Evolutionary conservation across 2,888 invertebrate species (phyloP).

Genomic region (Tachystola acroxantha): DNA sequence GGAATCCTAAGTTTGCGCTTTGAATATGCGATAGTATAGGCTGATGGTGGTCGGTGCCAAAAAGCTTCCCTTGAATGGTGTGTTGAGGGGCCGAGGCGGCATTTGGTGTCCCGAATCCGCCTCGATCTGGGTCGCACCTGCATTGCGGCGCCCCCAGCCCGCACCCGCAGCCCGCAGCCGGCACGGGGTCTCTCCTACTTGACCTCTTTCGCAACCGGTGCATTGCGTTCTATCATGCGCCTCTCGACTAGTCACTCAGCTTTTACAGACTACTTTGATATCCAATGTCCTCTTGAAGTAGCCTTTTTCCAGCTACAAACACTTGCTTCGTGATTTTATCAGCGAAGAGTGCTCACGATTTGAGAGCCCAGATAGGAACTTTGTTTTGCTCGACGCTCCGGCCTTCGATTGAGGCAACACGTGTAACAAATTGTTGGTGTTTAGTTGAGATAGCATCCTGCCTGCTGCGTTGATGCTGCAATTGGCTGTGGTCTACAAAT

Average conservation of each 20-base stretch:
- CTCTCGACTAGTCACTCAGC: no score
- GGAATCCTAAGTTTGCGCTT: no score
- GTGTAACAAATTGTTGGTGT: no score
- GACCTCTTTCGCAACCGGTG: constrained; percentile 43
- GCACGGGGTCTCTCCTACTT: constrained; percentile 24
- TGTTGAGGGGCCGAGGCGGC: background rate
- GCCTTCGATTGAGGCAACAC: no score
- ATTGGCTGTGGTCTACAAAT: no score
- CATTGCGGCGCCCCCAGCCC: constrained; percentile 48
- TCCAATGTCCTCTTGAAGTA: no score
- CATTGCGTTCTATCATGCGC: constrained; percentile 35
- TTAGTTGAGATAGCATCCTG: no score
- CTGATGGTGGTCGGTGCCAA: background rate
- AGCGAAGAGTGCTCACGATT: background rate
- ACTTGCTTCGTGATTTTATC: background rate
- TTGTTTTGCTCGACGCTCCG: no score
- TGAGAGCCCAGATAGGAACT: background rate
- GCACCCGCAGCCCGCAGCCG: constrained; percentile 64
- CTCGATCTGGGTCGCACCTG: constrained; percentile 63
- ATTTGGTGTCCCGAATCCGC: constrained; percentile 8
- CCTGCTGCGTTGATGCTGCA: no score
- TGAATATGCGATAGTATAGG: no score
- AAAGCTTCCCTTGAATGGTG: background rate
- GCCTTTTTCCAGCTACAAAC: no score
- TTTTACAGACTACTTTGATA: no score